Percentiles rank a stretch among this genome's conserved stretches.
Evolutionary conservation across 2,888 invertebrate species (phyloP).

Genomic region (Plebejus argus): DNA sequence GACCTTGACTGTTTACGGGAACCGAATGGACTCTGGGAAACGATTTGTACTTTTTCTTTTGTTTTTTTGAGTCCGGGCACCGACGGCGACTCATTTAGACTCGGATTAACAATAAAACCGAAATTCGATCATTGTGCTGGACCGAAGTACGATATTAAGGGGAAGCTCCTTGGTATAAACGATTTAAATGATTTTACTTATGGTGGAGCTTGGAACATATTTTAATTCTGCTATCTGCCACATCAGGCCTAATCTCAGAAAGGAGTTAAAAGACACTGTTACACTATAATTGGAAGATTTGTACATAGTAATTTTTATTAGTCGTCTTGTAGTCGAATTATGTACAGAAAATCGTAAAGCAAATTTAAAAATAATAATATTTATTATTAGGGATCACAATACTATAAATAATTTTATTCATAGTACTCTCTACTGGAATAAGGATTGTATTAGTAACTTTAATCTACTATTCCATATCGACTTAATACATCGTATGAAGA

Average conservation of each 20-base stretch:
- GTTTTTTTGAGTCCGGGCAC: conserved; percentile 52
- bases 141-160: conserved; percentile 62
- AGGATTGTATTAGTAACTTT: not conserved
- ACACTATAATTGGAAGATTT: not conserved
- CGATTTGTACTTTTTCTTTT: conserved; percentile 52
- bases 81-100: conserved; percentile 66
- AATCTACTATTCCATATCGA: not conserved
- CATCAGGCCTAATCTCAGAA: not conserved
- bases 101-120: conserved; percentile 79
- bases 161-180: conserved; percentile 39
- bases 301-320: not conserved
- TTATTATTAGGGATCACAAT: not conserved
- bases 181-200: not conserved
- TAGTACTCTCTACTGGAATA: not conserved
- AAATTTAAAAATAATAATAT: not conserved
- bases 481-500: not conserved
- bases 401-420: not conserved
- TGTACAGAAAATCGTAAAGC: too few relatives aligned
- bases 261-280: not conserved
- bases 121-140: conserved; percentile 79
- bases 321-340: not conserved
- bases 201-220: not conserved
- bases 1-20: conserved; percentile 45
- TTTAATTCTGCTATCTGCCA: not conserved
- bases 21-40: conserved; percentile 60